Evolutionary conservation across 2,888 invertebrate genomes (phyloP).

Genomic region (Vesta saturnalis): DNA sequence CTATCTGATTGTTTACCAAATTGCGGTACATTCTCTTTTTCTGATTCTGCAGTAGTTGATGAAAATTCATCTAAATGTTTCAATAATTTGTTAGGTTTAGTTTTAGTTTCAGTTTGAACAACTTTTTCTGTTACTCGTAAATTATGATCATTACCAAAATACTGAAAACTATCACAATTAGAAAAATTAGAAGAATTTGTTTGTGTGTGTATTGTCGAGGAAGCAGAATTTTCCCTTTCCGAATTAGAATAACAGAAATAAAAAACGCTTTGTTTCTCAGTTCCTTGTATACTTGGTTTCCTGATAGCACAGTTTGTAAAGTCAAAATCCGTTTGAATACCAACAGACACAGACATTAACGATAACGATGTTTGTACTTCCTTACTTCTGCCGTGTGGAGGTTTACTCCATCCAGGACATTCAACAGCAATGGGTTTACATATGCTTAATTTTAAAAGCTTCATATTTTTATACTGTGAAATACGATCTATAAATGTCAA

Average conservation of each 20-base stretch:
- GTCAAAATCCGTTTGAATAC: conserved; percentile 44
- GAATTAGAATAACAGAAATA: conserved; percentile 38
- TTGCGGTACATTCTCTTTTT: background rate
- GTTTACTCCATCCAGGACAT: conserved; percentile 25
- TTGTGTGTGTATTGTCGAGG: conserved; percentile 41
- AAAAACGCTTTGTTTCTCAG: conserved; percentile 32
- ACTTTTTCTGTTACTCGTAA: background rate
- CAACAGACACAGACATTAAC: conserved; percentile 35
- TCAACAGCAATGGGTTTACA: conserved; percentile 39
- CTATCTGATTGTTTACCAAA: background rate
- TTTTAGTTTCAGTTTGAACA: background rate
- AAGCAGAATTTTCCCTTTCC: conserved; percentile 15
- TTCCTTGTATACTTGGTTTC: background rate
- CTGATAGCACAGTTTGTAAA: conserved; percentile 4
- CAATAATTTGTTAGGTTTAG: background rate
- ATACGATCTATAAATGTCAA: conserved; percentile 19
- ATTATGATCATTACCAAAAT: conserved; percentile 63
- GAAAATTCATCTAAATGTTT: too few relatives aligned
- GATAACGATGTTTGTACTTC: conserved; percentile 40
- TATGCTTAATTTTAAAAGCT: conserved; percentile 31
- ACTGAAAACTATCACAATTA: conserved; percentile 76
- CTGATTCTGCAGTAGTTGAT: background rate
- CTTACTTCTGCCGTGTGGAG: conserved; percentile 26
- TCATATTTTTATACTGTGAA: conserved; percentile 28
- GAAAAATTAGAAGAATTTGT: conserved; percentile 45